Percentiles rank a stretch among this genome's conserved stretches.
Conservation (phyloP, 1,140 invertebrate species). For the Mycetomoellerius zeteki region DNA sequence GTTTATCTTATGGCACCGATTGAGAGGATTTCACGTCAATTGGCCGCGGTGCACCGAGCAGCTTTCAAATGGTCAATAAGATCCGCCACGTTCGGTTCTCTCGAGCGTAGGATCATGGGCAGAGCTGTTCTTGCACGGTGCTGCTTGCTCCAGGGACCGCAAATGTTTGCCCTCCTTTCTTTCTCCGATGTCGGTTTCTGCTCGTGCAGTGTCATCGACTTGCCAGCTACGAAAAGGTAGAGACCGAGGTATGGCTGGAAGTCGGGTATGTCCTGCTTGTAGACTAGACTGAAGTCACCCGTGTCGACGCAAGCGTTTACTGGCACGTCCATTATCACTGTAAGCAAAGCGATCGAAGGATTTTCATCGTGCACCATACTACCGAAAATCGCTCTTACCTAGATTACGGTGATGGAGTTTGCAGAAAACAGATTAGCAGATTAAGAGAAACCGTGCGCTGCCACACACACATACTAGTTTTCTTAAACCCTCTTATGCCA, state of each 20-base stretch:
- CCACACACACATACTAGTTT: neutral
- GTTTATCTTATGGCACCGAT: neutral
- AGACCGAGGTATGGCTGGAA: slow-evolving; percentile 88
- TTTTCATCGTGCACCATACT: slow-evolving; percentile 18
- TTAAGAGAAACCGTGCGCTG: slow-evolving; percentile 3
- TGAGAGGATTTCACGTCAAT: slow-evolving; percentile 50
- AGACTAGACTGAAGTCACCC: slow-evolving; percentile 89
- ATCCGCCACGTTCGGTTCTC: slow-evolving; percentile 75
- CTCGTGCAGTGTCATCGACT: slow-evolving; percentile 75
- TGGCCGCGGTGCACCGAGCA: slow-evolving; percentile 56
- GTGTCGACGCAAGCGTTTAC: slow-evolving; percentile 88
- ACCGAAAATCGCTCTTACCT: slow-evolving; percentile 45
- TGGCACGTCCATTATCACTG: slow-evolving; percentile 90
- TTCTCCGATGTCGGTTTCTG: slow-evolving; percentile 53
- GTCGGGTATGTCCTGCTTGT: slow-evolving; percentile 87
- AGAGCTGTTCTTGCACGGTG: slow-evolving; percentile 76
- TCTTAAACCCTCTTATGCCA: neutral
- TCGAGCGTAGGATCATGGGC: slow-evolving; percentile 64
- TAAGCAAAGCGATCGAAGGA: slow-evolving; percentile 69
- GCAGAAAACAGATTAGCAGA: slow-evolving; percentile 39
- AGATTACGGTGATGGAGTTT: slow-evolving; percentile 33
- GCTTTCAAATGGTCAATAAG: slow-evolving; percentile 77
- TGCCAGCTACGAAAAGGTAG: slow-evolving; percentile 88
- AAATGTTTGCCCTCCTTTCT: slow-evolving; percentile 69
- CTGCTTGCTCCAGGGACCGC: slow-evolving; percentile 67